Conservation (phyloP, 2,888 invertebrate genomes). For the Oegoconia quadripuncta region DNA sequence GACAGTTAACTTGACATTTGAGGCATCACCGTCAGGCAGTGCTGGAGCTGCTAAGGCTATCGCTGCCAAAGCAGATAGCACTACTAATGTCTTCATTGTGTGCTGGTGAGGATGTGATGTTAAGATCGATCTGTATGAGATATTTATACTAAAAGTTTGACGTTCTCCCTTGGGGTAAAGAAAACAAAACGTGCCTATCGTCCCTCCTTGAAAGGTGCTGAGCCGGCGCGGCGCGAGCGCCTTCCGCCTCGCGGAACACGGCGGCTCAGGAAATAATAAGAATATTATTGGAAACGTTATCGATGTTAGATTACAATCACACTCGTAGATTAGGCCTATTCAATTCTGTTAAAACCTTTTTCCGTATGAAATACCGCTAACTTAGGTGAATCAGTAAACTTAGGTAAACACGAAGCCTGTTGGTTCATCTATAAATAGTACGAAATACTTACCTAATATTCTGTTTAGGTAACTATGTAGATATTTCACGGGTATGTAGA, state of each 20-base stretch:
- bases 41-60: constrained; percentile 54
- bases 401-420: no score
- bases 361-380: no score
- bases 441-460: no score
- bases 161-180: constrained; percentile 21
- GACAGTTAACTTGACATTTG: constrained; percentile 8
- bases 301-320: not conserved
- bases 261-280: not conserved
- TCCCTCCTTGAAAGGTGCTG: constrained; percentile 33
- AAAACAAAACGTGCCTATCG: constrained; percentile 54
- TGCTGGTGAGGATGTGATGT: constrained; percentile 45
- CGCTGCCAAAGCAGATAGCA: constrained; percentile 50
- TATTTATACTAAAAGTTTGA: constrained; percentile 56
- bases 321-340: not conserved
- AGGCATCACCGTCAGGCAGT: constrained; percentile 27
- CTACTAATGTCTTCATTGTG: constrained; percentile 64
- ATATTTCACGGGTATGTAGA: no score
- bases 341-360: not conserved
- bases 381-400: no score
- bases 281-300: not conserved
- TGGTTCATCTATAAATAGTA: no score
- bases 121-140: constrained; percentile 23
- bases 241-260: constrained; percentile 30
- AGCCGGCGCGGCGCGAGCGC: constrained; percentile 39
- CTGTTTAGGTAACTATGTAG: no score